Evolutionary conservation across 2,113 vertebrate species (phyloP).

Genomic region (Nibea albiflora): DNA sequence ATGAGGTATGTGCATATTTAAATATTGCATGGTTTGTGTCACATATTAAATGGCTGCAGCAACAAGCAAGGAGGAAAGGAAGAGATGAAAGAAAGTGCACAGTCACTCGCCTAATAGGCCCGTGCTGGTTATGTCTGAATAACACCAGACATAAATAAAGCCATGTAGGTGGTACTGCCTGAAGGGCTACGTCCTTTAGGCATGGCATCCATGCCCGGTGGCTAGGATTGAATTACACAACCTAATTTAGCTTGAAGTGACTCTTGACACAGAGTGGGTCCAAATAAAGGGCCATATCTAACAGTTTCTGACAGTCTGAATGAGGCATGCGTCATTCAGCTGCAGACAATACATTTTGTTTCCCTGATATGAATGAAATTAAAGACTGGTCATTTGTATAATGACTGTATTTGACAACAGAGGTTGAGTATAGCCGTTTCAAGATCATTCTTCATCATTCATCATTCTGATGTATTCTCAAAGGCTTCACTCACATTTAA

Average conservation of each 20-base stretch:
- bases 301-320: constrained; percentile 27
- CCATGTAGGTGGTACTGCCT: constrained; percentile 28
- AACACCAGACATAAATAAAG: constrained; percentile 48
- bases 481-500: not conserved
- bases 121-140: constrained; percentile 34
- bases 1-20: constrained; percentile 4
- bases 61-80: not conserved
- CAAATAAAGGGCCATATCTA: constrained; percentile 29
- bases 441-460: not conserved
- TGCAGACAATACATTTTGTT: not conserved
- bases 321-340: constrained; percentile 9
- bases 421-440: not conserved
- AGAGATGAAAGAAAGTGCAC: constrained; percentile 8
- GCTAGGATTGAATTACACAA: constrained; percentile 38
- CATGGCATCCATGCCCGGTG: constrained; percentile 27
- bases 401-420: not conserved
- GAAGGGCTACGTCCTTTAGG: constrained; percentile 32
- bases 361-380: not conserved
- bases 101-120: constrained; percentile 11
- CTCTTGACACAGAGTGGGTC: not conserved
- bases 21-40: not conserved
- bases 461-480: not conserved
- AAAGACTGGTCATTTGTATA: not conserved
- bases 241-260: constrained; percentile 28
- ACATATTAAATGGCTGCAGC: constrained; percentile 12